Base-by-base conservation (phyloP, 2,113 vertebrate genomes). In the Montifringilla adamsi region DNA sequence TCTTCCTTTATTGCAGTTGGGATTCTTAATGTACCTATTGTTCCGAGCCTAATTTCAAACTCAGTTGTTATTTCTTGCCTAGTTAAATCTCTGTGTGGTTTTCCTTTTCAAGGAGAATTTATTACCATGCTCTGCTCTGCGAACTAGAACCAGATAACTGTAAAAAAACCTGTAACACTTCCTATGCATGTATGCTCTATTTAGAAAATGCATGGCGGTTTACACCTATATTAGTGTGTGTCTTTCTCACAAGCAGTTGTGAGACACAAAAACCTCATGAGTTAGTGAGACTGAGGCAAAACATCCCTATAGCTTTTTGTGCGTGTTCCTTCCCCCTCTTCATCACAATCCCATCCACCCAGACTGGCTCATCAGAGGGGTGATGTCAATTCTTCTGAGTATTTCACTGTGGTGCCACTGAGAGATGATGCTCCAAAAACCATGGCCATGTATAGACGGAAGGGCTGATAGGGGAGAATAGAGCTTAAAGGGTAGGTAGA, bases 41-140 rank as follows among this genome's bases (percentile, higher is more conserved):
- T 85, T 92, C n/a, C 33, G 81, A 89, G 21, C 12, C 49, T 68
- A n/a, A 70, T 64, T 84, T 84, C 52, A 72, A 64, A 15, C n/a
- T 68, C 55, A 11, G 21, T 43, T 84, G 8, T 84, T n/a, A 9
- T 22, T 59, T 81, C 31, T 63, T 43, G 23, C 10, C 24, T 26
- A 41, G 23, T 69, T 62, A 58, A 47, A 63, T 86, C 10, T 81
- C 31, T 31, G 0, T 74, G 41, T 69, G 37, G 24, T 69, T 90
- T 94, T 77, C 13, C 60, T 92, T 83, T 89, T 56, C 23, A 60
- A 41, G 22, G 35, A 75, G n/a, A 49, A 72, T 88, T 69, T 90
- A 47, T 58, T 85, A 10, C 24, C 7, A 2, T 47, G 46, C 22
- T 84, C 89, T 87, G 20, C 12, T 55, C 39, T 72, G 27, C 6